Evolutionary conservation across 2,888 invertebrate species (phyloP).

Genomic region (Chirona hameri): DNA sequence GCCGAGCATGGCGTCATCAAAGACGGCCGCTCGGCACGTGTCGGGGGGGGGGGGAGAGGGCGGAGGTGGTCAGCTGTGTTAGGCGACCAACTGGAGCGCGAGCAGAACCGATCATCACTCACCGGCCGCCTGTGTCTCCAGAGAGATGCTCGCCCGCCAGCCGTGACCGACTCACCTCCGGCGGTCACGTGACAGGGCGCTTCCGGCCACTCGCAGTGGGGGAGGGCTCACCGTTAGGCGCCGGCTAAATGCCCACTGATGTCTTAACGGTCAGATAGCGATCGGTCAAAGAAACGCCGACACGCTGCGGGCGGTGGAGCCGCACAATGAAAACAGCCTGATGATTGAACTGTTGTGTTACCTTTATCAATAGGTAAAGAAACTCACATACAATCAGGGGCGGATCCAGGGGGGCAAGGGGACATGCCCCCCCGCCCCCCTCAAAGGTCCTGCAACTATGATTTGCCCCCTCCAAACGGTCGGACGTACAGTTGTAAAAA

Average conservation of each 20-base stretch:
- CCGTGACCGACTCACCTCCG: not conserved
- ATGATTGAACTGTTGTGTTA: no score
- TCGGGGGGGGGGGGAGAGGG: not conserved
- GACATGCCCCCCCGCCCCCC: no score
- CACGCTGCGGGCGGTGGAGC: no score
- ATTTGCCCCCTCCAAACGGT: no score
- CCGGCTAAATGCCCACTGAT: not conserved
- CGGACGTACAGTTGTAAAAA: no score
- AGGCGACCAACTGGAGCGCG: constrained; percentile 6
- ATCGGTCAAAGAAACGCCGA: no score
- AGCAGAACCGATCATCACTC: not conserved
- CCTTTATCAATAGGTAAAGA: no score
- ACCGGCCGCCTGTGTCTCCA: not conserved
- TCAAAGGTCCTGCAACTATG: no score
- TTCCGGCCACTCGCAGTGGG: not conserved
- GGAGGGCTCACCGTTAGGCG: not conserved
- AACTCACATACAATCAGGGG: no score
- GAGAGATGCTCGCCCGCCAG: not conserved
- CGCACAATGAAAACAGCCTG: no score
- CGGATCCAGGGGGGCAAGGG: no score
- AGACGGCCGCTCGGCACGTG: not conserved
- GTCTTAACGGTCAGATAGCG: not conserved
- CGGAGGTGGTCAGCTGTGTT: not conserved
- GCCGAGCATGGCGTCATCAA: not conserved
- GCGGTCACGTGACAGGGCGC: not conserved